A percentile compares a stretch with the other conserved stretches of the same genome.
These are phyloP conservation scores for Dynastes grantii DNA, from an alignment of 2,888 invertebrate genomes.

Conservation along the genomic window DNA sequence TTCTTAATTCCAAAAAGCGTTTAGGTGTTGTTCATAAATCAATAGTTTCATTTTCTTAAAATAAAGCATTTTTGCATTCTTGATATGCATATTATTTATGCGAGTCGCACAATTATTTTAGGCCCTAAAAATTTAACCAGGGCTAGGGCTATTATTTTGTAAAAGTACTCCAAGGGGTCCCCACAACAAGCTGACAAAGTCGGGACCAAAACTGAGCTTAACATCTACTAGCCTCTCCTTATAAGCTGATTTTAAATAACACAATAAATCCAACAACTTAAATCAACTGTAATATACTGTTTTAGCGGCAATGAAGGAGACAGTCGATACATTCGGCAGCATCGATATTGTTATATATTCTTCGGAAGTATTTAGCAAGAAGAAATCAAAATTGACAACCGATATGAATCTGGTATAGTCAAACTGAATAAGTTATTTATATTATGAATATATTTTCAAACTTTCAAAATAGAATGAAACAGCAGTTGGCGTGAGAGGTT, in stretches of 20 bases:
- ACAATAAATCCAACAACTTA: too few species aligned
- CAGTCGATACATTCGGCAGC: slow-evolving; percentile 29
- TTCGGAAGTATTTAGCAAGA: slow-evolving; percentile 22
- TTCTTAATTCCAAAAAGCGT: too few species aligned
- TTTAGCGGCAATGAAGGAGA: slow-evolving; percentile 46
- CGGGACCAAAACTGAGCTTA: too few species aligned
- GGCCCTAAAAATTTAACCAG: too few species aligned
- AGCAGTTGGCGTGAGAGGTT: background rate
- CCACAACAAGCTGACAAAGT: too few species aligned
- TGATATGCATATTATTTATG: too few species aligned
- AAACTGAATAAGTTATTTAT: background rate
- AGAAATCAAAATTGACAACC: background rate
- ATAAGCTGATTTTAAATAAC: background rate
- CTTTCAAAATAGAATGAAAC: background rate
- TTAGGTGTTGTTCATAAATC: too few species aligned
- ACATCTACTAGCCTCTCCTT: background rate
- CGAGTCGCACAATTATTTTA: too few species aligned
- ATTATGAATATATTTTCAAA: background rate
- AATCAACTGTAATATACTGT: background rate
- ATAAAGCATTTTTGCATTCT: too few species aligned
- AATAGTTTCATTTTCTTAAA: too few species aligned
- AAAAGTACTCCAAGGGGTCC: too few species aligned
- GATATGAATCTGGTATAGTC: background rate
- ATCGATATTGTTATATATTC: slow-evolving; percentile 48
- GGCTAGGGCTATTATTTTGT: too few species aligned